These are phyloP conservation scores for Geopemphigus sp. DNA, from an alignment of 1,140 invertebrate species.

Conservation along the genomic window DNA sequence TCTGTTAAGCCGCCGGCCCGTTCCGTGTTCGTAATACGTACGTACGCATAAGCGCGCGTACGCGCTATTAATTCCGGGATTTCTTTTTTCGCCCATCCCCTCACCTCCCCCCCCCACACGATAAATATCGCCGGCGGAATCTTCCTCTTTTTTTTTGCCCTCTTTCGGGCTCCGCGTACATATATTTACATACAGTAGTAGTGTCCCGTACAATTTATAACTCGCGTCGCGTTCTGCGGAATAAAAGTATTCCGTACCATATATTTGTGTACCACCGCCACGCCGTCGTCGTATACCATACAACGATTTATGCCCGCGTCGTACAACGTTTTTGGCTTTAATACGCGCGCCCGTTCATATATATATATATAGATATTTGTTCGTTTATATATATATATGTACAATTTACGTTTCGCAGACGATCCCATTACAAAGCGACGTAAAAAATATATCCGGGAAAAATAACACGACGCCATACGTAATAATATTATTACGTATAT, in stretches of 20 bases:
- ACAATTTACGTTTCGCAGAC: neutral
- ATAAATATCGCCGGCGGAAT: conserved; percentile 34
- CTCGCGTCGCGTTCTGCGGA: neutral
- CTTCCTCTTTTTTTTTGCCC: neutral
- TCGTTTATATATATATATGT: neutral
- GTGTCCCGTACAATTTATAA: conserved; percentile 15
- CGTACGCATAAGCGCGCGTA: too few species aligned
- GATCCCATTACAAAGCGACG: neutral
- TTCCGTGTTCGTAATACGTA: conserved; percentile 6
- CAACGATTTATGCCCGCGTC: conserved; percentile 1
- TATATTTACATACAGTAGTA: conserved; percentile 22
- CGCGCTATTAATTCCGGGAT: conserved; percentile 29
- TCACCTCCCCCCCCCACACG: too few species aligned
- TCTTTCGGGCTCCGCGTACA: neutral
- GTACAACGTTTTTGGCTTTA: conserved; percentile 18
- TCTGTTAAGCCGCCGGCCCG: conserved; percentile 6
- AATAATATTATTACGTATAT: too few species aligned
- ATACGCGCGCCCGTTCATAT: neutral
- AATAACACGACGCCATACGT: too few species aligned
- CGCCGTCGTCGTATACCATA: too few species aligned
- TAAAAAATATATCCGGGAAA: too few species aligned
- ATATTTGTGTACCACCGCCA: neutral
- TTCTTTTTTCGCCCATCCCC: neutral
- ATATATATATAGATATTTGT: neutral
- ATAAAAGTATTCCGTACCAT: neutral